Evolutionary conservation across 1,140 invertebrate genomes (phyloP), one percentile per base, ranked within the genome.

Genomic region (Zeugodacus cucurbitae): DNA sequence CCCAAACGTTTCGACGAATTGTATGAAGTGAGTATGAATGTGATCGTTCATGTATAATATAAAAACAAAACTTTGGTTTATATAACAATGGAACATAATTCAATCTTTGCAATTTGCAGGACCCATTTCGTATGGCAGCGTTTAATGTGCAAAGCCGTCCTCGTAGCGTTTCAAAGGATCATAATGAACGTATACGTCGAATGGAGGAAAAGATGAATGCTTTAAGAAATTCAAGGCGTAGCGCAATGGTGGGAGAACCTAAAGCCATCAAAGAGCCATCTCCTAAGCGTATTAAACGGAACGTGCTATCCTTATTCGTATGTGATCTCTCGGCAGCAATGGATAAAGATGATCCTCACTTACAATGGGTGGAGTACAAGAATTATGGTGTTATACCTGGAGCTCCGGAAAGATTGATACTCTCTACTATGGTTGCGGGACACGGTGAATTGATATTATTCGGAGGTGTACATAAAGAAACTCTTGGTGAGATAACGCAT

Each of bases 401-500:
- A 74, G 96, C 96, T 32, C 98, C 98, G 3, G 97, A 98, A 92
- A 97, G 98, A 92, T 96, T 98, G 87, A 97, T 98, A 88, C 95
- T 99, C 87, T 99, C 98, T 92, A 97, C 97, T 20, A 94, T 99
- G 74, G 96, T 99, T 3, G 95, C 96, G 86, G 98, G 98, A 70
- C 96, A 97, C 91, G 97, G 97, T 29, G 98, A 99, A 94, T 93
- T 99, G 22, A 97, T 99, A 78, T 96, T 99, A 94, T 99, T 99
- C 95, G 98, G 98, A 22, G 98, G 98, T 87, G 97, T 99, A 88
- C 95, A 97, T 90, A 97, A 97, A 93, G 96, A 98, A 92, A 94
- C 93, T 92, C 94, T 93, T 88, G 94, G 91, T 89, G 94, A 90
- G 91, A 92, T 89, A 90, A 94, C 94, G 89, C 94, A 95, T 93